A percentile compares a stretch with the other conserved stretches of the same genome.
Conservation (phyloP, 2,797 vertebrate genomes). For the Enteromius thamalakanensis region DNA sequence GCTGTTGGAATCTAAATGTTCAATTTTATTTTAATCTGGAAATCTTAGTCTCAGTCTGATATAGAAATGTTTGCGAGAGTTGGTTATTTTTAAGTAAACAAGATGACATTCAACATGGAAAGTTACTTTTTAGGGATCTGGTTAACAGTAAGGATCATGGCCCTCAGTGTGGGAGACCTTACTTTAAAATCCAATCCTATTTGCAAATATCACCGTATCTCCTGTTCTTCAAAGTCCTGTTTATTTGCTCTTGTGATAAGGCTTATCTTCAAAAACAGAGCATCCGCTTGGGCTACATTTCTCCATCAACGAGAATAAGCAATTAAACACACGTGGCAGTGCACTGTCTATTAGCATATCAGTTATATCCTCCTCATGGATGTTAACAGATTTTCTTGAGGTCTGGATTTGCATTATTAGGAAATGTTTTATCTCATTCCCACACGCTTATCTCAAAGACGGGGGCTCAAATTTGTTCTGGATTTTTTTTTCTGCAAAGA, state of each 20-base stretch:
- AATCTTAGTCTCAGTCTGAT: neutral
- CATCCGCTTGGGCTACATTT: constrained; percentile 61
- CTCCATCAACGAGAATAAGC: constrained; percentile 39
- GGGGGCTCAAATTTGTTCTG: constrained; percentile 39
- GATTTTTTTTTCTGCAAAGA: constrained; percentile 42
- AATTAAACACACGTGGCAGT: constrained; percentile 56
- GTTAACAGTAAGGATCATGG: neutral
- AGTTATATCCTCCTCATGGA: constrained; percentile 55
- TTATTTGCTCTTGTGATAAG: constrained; percentile 42
- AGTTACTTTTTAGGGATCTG: constrained; percentile 1
- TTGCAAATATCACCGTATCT: constrained; percentile 30
- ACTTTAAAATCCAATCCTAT: constrained; percentile 24
- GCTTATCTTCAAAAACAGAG: constrained; percentile 56
- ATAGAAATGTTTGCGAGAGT: neutral
- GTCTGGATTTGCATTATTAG: constrained; percentile 55
- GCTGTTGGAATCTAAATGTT: neutral
- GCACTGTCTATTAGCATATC: constrained; percentile 54
- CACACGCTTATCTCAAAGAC: constrained; percentile 40
- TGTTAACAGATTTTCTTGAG: constrained; percentile 49
- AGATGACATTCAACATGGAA: neutral
- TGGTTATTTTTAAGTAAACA: constrained; percentile 4
- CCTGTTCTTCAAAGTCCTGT: constrained; percentile 31
- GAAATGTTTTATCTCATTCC: constrained; percentile 42
- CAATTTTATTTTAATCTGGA: neutral
- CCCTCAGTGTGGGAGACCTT: constrained; percentile 9